Evolutionary conservation across 2,888 invertebrate species (phyloP).

Genomic region (Lottia scabra): DNA sequence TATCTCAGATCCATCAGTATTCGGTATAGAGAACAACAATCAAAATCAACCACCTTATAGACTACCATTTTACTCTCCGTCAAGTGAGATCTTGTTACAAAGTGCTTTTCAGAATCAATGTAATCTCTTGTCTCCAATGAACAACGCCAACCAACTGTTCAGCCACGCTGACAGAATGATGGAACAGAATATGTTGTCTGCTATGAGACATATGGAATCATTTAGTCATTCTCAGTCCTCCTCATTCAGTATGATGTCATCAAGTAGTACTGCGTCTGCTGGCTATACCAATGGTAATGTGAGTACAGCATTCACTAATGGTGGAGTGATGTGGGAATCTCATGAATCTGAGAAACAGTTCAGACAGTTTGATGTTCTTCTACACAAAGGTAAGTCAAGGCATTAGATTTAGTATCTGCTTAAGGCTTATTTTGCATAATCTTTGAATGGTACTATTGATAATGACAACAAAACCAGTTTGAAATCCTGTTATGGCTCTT

Average conservation of each 20-base stretch:
- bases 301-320: not conserved
- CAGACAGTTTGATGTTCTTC: slow-evolving; percentile 38
- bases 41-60: slow-evolving; percentile 10
- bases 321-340: slow-evolving; percentile 5
- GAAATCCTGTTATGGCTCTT: too few species aligned
- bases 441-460: too few species aligned
- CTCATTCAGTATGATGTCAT: slow-evolving; percentile 2
- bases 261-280: not conserved
- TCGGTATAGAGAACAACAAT: slow-evolving; percentile 24
- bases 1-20: slow-evolving; percentile 40
- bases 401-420: too few species aligned
- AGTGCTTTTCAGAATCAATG: slow-evolving; percentile 4
- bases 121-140: slow-evolving; percentile 1
- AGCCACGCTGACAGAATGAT: not conserved
- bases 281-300: too few species aligned
- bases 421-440: too few species aligned
- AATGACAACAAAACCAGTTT: too few species aligned
- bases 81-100: not conserved
- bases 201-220: not conserved
- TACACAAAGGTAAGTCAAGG: slow-evolving; percentile 44
- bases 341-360: not conserved
- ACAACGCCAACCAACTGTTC: not conserved
- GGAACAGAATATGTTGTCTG: not conserved
- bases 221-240: not conserved
- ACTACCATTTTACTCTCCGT: not conserved